These are phyloP conservation scores for Steinernema hermaphroditum DNA, from an alignment of 2,888 invertebrate species.

Conservation along the genomic window DNA sequence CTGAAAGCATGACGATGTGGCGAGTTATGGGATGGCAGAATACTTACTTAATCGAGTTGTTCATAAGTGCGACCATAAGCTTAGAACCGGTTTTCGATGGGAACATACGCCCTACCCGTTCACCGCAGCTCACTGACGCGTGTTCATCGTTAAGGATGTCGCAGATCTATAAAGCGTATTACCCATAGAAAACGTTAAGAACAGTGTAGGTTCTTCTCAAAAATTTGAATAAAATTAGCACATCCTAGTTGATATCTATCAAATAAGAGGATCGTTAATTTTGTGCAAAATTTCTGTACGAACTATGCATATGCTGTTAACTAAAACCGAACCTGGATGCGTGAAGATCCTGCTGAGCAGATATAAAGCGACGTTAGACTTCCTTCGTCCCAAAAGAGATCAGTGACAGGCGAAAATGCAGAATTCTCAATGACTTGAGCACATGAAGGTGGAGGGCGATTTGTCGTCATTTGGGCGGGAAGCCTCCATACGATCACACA, in stretches of 20 bases:
- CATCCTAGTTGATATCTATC: too few species aligned
- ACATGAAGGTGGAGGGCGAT: neutral
- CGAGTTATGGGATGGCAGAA: too few species aligned
- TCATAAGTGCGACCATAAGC: neutral
- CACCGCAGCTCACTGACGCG: constrained; percentile 4
- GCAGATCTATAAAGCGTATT: neutral
- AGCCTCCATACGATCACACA: constrained; percentile 2
- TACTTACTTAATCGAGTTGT: neutral
- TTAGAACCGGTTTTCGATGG: neutral
- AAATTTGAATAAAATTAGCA: too few species aligned
- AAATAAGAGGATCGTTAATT: too few species aligned
- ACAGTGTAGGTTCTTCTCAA: too few species aligned
- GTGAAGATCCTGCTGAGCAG: neutral
- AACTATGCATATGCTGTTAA: too few species aligned
- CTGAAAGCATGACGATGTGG: too few species aligned
- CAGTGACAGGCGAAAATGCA: neutral
- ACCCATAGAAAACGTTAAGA: too few species aligned
- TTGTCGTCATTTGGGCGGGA: neutral
- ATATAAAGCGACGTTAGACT: neutral
- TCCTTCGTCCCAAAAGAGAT: neutral
- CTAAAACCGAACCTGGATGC: neutral
- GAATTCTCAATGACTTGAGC: neutral
- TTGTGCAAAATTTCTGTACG: too few species aligned
- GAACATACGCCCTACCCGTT: neutral
- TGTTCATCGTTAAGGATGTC: neutral